Evolutionary conservation across 2,797 vertebrate genomes (phyloP).

Genomic region (Spinus pinus): DNA sequence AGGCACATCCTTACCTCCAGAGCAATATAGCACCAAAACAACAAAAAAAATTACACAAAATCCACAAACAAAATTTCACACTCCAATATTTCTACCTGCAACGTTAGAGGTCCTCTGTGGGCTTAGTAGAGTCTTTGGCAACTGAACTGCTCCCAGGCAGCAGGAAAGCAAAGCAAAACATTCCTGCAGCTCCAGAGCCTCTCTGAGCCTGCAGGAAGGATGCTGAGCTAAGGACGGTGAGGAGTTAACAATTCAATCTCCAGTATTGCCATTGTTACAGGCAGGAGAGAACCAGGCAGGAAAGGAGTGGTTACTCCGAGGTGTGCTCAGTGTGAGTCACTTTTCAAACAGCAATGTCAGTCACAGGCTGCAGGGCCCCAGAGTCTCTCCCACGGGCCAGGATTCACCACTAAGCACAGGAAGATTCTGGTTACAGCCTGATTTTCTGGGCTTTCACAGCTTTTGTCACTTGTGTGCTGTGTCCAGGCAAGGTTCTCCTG

Average conservation of each 20-base stretch:
- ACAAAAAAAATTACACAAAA: neutral
- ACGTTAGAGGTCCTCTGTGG: neutral
- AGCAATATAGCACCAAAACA: neutral
- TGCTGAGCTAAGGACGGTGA: neutral
- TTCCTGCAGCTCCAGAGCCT: neutral
- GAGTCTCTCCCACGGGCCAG: neutral
- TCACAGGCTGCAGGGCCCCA: neutral
- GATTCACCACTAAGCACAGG: neutral
- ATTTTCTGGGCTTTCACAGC: neutral
- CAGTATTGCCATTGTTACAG: neutral
- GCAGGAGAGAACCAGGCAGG: neutral
- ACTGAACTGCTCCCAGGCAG: neutral
- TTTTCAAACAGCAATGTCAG: neutral
- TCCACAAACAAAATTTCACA: neutral
- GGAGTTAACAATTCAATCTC: neutral
- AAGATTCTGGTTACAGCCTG: neutral
- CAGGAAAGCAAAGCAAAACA: neutral
- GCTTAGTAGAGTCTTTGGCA: neutral
- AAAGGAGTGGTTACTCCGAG: neutral
- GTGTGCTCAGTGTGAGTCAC: neutral
- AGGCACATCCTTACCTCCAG: neutral
- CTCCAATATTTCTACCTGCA: neutral
- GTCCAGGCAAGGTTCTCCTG: neutral
- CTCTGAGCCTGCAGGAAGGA: neutral
- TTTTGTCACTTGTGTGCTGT: neutral